Percentiles rank a stretch among this genome's conserved stretches.
Conservation (phyloP, 2,888 invertebrate genomes). For the Drosophila monieri region DNA sequence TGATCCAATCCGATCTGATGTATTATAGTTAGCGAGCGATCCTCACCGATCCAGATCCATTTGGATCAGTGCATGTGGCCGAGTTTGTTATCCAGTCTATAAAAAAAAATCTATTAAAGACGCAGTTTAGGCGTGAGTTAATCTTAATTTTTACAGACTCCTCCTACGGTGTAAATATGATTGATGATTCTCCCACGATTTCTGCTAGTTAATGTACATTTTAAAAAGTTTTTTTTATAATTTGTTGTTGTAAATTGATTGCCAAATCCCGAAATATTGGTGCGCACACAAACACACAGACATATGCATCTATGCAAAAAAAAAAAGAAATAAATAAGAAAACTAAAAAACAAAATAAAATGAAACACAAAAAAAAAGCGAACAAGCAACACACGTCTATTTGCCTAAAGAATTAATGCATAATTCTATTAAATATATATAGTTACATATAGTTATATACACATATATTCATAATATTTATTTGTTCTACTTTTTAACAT, state of each 20-base stretch:
- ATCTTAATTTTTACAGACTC: constrained; percentile 28
- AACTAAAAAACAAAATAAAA: background rate
- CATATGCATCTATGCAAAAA: background rate
- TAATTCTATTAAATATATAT: constrained; percentile 39
- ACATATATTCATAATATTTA: constrained; percentile 71
- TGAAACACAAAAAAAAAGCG: background rate
- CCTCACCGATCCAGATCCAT: constrained; percentile 9
- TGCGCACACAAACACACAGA: constrained; percentile 33
- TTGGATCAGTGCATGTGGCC: constrained; percentile 58
- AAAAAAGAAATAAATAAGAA: background rate
- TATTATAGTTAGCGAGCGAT: constrained; percentile 52
- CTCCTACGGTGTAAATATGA: constrained; percentile 38
- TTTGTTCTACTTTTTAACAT: constrained; percentile 78
- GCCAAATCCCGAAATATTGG: constrained; percentile 38
- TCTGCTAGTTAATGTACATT: constrained; percentile 37
- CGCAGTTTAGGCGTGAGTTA: background rate
- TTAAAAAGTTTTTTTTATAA: constrained; percentile 33
- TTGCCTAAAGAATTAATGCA: constrained; percentile 59
- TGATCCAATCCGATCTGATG: constrained; percentile 30
- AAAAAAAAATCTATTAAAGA: constrained; percentile 6
- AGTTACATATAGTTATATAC: constrained; percentile 37
- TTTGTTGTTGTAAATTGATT: constrained; percentile 50
- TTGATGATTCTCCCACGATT: constrained; percentile 35
- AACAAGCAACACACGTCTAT: constrained; percentile 27
- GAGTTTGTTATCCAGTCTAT: constrained; percentile 64